Conservation (phyloP, 2,888 invertebrate species). For the Andricus quercusramuli region DNA sequence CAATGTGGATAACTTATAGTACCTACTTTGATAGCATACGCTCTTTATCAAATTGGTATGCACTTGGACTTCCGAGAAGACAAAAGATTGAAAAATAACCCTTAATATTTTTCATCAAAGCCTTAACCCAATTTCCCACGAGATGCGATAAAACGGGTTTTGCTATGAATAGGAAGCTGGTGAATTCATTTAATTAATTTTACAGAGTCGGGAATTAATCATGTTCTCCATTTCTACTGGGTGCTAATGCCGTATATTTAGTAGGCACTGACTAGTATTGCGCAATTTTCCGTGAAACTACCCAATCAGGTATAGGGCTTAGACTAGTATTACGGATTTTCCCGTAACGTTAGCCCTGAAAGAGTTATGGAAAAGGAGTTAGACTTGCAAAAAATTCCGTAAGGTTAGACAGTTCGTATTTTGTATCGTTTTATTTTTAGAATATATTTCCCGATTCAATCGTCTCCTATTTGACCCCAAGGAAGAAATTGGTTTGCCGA, state of each 20-base stretch:
- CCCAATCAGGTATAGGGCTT: too few species aligned
- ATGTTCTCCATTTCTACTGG: background rate
- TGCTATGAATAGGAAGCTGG: constrained; percentile 8
- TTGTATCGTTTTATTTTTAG: background rate
- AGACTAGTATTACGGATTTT: too few species aligned
- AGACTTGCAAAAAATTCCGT: too few species aligned
- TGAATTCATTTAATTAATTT: constrained; percentile 20
- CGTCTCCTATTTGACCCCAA: background rate
- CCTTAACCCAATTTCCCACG: background rate
- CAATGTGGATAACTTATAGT: constrained; percentile 8
- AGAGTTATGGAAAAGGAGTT: too few species aligned
- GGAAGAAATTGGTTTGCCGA: background rate
- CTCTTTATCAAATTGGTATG: background rate
- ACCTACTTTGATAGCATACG: background rate
- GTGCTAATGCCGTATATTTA: background rate
- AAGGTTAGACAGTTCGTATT: too few species aligned
- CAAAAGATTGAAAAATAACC: background rate
- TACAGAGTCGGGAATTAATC: background rate
- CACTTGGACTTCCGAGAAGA: background rate
- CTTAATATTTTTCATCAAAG: constrained; percentile 6
- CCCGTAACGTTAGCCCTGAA: too few species aligned
- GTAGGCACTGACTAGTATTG: too few species aligned
- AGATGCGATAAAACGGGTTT: constrained; percentile 12
- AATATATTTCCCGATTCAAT: too few species aligned
- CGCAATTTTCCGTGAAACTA: too few species aligned